Evolutionary conservation across 2,113 vertebrate genomes (phyloP).

Genomic region (Ophiodon elongatus): DNA sequence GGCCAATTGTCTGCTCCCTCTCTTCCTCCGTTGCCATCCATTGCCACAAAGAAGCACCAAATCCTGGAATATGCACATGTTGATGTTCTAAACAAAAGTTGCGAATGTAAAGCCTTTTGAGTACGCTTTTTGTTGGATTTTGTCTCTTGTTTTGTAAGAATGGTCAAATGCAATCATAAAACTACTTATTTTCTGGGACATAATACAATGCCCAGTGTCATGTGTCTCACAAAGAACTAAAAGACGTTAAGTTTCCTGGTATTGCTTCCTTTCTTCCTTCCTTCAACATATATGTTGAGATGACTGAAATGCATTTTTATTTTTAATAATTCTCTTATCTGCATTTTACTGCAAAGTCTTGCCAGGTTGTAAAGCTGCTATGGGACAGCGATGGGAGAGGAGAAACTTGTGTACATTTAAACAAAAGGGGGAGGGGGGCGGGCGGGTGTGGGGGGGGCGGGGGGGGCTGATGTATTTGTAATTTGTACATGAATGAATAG

Average conservation of each 20-base stretch:
- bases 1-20: slow-evolving; percentile 81
- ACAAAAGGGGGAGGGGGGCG: slow-evolving; percentile 85
- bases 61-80: slow-evolving; percentile 82
- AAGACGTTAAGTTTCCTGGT: slow-evolving; percentile 48
- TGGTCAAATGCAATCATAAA: slow-evolving; percentile 76
- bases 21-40: slow-evolving; percentile 42
- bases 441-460: no score
- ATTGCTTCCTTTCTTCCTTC: slow-evolving; percentile 37
- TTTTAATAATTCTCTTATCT: slow-evolving; percentile 82
- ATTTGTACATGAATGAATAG: slow-evolving; percentile 92
- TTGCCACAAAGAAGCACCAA: slow-evolving; percentile 73
- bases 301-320: slow-evolving; percentile 78
- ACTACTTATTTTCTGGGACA: slow-evolving; percentile 83
- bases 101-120: slow-evolving; percentile 63
- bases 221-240: slow-evolving; percentile 53
- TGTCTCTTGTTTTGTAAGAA: slow-evolving; percentile 63
- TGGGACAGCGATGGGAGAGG: slow-evolving; percentile 85
- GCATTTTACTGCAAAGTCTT: slow-evolving; percentile 85
- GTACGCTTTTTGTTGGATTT: slow-evolving; percentile 83
- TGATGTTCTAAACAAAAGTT: slow-evolving; percentile 66
- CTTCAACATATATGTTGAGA: slow-evolving; percentile 87
- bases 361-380: slow-evolving; percentile 93
- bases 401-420: slow-evolving; percentile 88
- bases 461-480: slow-evolving; percentile 87
- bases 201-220: slow-evolving; percentile 78